Percentiles rank a stretch among this genome's conserved stretches.
Conservation (phyloP, 2,113 vertebrate genomes). For the Gallinago media region DNA sequence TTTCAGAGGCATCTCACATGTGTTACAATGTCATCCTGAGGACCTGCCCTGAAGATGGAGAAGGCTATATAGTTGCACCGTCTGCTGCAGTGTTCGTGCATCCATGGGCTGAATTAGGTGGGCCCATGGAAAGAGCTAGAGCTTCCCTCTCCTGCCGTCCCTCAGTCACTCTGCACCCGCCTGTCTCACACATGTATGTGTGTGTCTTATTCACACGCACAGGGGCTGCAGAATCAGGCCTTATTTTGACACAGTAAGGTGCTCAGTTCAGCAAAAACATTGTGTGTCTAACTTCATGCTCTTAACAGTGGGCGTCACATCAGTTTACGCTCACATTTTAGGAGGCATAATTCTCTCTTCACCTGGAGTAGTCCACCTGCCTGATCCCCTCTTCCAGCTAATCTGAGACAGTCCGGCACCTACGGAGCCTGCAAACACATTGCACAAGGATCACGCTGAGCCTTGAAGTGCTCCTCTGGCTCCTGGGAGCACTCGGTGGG, state of each 20-base stretch:
- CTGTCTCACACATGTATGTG: fast-evolving
- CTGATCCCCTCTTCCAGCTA: not conserved
- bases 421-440: not conserved
- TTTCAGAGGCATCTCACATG: not conserved
- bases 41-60: not conserved
- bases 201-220: not conserved
- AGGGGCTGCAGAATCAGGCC: not conserved
- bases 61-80: not conserved
- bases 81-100: not conserved
- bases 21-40: not conserved
- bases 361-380: not conserved
- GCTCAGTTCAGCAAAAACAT: not conserved
- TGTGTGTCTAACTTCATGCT: not conserved
- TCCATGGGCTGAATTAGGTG: not conserved
- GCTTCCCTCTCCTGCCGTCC: not conserved
- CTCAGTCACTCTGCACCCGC: not conserved
- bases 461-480: not conserved
- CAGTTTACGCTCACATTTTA: not conserved
- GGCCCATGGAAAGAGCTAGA: not conserved
- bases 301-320: fast-evolving
- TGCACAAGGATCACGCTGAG: fast-evolving
- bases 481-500: not conserved
- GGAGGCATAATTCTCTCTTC: not conserved
- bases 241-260: not conserved
- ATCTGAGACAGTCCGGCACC: not conserved